Percentiles rank a stretch among this genome's conserved stretches.
Evolutionary conservation across 2,113 vertebrate genomes (phyloP).

Genomic region (Cervus canadensis): DNA sequence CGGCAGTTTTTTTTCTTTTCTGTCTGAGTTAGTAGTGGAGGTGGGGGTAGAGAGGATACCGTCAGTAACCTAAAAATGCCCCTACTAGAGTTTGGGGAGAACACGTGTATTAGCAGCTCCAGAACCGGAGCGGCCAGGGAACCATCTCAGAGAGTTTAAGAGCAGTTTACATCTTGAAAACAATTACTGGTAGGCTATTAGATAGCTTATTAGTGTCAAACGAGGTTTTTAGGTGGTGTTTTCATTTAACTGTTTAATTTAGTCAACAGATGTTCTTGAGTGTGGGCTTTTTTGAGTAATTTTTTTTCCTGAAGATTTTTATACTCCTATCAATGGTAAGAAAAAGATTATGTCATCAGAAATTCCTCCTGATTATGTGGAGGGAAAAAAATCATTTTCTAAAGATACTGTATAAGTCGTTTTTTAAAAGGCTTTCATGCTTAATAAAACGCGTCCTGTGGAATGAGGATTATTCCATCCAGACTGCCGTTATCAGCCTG

Average conservation of each 20-base stretch:
- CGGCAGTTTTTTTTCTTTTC: background rate
- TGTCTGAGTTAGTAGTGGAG: background rate
- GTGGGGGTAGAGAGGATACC: background rate
- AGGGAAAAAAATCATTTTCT: background rate
- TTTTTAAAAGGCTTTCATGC: background rate
- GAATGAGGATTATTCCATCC: background rate
- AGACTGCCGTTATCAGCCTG: background rate
- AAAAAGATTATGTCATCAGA: background rate
- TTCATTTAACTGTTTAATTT: background rate
- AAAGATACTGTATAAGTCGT: background rate
- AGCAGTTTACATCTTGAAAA: background rate
- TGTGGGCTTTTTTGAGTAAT: background rate
- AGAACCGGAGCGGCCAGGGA: too few species aligned
- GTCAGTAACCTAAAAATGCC: background rate
- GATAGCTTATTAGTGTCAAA: background rate
- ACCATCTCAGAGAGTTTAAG: too few species aligned
- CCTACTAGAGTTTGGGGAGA: accelerated
- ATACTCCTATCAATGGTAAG: background rate
- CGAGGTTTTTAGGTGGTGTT: background rate
- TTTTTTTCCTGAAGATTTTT: background rate
- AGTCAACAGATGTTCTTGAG: background rate
- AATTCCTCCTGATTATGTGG: background rate
- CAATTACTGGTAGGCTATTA: background rate
- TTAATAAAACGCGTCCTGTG: background rate
- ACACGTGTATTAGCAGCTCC: accelerated